Percentiles rank a stretch among this genome's conserved stretches.
Evolutionary conservation across 2,113 vertebrate genomes (phyloP).

Genomic region (Pomatorhinus ruficollis): DNA sequence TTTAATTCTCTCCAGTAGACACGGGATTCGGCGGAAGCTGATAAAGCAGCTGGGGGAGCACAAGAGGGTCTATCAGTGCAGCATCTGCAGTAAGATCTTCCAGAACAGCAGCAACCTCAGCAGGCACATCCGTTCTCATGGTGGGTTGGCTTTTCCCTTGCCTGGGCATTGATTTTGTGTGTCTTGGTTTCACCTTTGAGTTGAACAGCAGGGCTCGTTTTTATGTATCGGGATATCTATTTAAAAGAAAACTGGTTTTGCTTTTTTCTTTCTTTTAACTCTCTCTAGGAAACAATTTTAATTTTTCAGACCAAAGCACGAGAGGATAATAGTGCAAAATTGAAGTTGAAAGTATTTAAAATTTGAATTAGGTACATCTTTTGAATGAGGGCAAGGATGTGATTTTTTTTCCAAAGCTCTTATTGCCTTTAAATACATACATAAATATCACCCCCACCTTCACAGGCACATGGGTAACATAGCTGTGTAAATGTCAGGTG

Average conservation of each 20-base stretch:
- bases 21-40: constrained; percentile 78
- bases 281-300: neutral
- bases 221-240: neutral
- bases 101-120: constrained; percentile 99
- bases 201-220: neutral
- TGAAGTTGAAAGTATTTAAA: neutral
- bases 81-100: constrained; percentile 93
- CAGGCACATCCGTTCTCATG: constrained; percentile 94
- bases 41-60: constrained; percentile 85
- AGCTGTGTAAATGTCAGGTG: neutral
- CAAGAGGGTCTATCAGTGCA: constrained; percentile 91
- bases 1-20: constrained; percentile 76
- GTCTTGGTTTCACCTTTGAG: neutral
- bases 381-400: neutral
- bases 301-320: neutral
- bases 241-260: neutral
- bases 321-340: neutral
- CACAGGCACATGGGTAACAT: neutral
- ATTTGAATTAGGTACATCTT: neutral
- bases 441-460: neutral
- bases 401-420: neutral
- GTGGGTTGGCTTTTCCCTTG: constrained; percentile 68
- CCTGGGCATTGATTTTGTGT: neutral
- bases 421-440: neutral
- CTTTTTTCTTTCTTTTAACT: neutral